Conservation (phyloP, 2,888 invertebrate species). For the Plebejus anna region DNA sequence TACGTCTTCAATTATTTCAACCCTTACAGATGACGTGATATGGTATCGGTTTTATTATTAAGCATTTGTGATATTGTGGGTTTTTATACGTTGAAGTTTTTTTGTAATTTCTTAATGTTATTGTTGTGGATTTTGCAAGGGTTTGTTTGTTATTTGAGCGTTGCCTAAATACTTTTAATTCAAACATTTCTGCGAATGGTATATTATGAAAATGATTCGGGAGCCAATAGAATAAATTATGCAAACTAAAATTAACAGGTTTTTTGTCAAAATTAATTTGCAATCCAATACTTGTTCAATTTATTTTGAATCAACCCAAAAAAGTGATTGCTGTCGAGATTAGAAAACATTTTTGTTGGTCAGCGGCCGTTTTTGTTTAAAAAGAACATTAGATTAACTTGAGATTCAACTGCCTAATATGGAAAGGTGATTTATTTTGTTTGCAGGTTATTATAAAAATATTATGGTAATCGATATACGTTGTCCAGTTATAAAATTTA, state of each 20-base stretch:
- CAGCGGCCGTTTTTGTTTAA: not conserved
- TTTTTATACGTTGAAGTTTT: conserved; percentile 44
- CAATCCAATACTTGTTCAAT: not conserved
- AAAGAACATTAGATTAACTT: not conserved
- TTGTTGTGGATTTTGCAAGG: conserved; percentile 42
- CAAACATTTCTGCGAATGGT: no score
- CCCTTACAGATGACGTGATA: conserved; percentile 79
- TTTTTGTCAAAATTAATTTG: conserved; percentile 1
- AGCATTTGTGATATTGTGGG: conserved; percentile 47
- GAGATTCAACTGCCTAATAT: not conserved
- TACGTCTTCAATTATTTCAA: conserved; percentile 58
- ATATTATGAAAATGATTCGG: not conserved
- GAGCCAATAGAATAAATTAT: not conserved
- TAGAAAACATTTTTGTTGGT: not conserved
- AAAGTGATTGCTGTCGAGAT: not conserved
- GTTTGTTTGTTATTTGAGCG: not conserved
- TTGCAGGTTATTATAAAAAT: not conserved
- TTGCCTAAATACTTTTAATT: not conserved
- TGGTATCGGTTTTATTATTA: conserved; percentile 38
- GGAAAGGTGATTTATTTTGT: not conserved
- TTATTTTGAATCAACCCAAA: not conserved
- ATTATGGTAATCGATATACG: not conserved
- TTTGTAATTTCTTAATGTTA: conserved; percentile 53
- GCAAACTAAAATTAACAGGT: not conserved
- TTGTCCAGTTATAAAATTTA: not conserved